A percentile compares a stretch with the other conserved stretches of the same genome.
These are phyloP conservation scores for Papilio elwesi DNA, from an alignment of 2,888 invertebrate genomes.

Conservation along the genomic window DNA sequence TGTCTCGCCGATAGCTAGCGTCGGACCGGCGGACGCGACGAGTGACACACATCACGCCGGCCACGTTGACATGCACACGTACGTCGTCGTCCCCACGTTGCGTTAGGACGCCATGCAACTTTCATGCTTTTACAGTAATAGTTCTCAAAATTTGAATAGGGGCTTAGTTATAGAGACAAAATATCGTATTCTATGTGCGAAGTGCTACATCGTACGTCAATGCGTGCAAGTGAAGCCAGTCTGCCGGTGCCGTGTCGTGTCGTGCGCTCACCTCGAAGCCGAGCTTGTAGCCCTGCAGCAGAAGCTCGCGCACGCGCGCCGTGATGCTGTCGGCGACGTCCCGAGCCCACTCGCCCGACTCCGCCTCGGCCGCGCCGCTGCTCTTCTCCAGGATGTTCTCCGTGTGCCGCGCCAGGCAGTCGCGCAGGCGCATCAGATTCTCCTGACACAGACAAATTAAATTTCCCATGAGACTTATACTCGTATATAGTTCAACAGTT, in stretches of 20 bases:
- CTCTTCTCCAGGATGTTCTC: conserved; percentile 59
- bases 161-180: no score
- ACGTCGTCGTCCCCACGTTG: no score
- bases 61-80: no score
- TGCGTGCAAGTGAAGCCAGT: background rate
- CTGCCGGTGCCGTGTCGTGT: background rate
- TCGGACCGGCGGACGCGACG: no score
- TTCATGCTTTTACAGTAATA: no score
- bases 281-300: conserved; percentile 95
- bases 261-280: conserved; percentile 89
- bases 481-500: no score
- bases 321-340: conserved; percentile 60
- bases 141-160: no score
- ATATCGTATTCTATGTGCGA: no score
- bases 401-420: conserved; percentile 65
- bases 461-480: background rate
- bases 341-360: conserved; percentile 46
- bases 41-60: no score
- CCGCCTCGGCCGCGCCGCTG: conserved; percentile 39
- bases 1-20: no score
- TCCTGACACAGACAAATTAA: conserved; percentile 52
- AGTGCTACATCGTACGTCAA: no score
- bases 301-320: conserved; percentile 66
- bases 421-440: conserved; percentile 67
- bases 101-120: no score